Base-by-base conservation (phyloP, 2,888 invertebrate species). In the Itoplectis maculator region DNA sequence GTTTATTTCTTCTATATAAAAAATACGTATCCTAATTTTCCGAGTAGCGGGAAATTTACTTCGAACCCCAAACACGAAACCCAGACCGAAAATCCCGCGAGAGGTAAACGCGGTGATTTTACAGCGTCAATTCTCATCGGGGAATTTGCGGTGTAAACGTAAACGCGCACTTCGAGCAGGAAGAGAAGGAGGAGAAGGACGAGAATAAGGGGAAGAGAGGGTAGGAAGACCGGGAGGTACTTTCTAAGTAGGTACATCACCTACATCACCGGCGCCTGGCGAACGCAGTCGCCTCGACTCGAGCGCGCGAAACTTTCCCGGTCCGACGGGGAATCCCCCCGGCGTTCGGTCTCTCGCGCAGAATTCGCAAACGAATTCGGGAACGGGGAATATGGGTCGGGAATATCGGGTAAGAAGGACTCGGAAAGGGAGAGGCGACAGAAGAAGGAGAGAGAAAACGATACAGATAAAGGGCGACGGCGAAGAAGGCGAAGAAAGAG, bases 291-390 rank as follows among this genome's bases (percentile, higher is more conserved):
- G 73, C 42, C 70, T 72, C n/a, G 61, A 45, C 66, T 59, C 78
- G 65, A 56, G n/a, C 45, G n/a, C n/a, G n/a, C n/a, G n/a, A 68
- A 79, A 82, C 72, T 81, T 79, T 72, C 59, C 56, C 61, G 78
- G 47, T 79, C 66, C 65, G 20, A 42, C n/a, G n/a, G 65, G 29
- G 63, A 37, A 70, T 47, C 37, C 56, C 37, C 56, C 70, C 65
- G 45, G 56, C 37, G 51, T 15, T 11, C 35, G 35, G 29, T 63
- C 68, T 2, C 3, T 29, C 29, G 29, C 29, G 78, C 63, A 40
- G 63, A 81, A 82, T 79, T 75, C 61, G 51, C n/a, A 82, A 82
- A 70, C 66, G 72, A 79, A 76, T 82, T 79, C 82, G 59, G 65
- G 59, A 59, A 61, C n/a, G n/a, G 72, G 29, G 20, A n/a, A 37